These are phyloP conservation scores for Chymomyza amoena DNA, from an alignment of 2,888 invertebrate species.

Conservation along the genomic window DNA sequence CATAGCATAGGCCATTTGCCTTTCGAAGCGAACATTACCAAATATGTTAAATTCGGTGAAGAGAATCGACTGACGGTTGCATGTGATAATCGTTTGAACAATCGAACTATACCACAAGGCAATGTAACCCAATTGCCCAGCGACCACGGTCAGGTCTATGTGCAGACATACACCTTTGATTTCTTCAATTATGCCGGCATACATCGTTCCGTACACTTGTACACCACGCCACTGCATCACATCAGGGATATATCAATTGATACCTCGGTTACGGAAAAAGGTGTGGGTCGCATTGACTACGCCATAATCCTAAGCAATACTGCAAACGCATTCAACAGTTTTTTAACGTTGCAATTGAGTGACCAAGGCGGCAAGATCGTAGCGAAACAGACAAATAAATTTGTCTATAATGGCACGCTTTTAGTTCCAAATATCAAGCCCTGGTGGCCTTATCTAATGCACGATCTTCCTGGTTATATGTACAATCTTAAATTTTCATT, in stretches of 20 bases:
- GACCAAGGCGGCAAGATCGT: slow-evolving; percentile 81
- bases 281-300: slow-evolving; percentile 80
- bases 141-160: slow-evolving; percentile 81
- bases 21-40: slow-evolving; percentile 91
- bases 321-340: slow-evolving; percentile 52
- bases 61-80: slow-evolving; percentile 92
- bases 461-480: slow-evolving; percentile 88
- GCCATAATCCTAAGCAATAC: slow-evolving; percentile 68
- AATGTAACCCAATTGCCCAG: slow-evolving; percentile 81
- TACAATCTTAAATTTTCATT: slow-evolving; percentile 86
- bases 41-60: slow-evolving; percentile 82
- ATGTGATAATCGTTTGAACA: slow-evolving; percentile 93
- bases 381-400: slow-evolving; percentile 80
- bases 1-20: slow-evolving; percentile 98
- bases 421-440: slow-evolving; percentile 85
- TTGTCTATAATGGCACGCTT: slow-evolving; percentile 81
- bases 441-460: slow-evolving; percentile 98
- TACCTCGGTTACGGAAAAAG: slow-evolving; percentile 83
- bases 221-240: slow-evolving; percentile 89
- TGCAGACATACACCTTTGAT: slow-evolving; percentile 93
- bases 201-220: slow-evolving; percentile 93
- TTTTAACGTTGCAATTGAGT: slow-evolving; percentile 78
- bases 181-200: slow-evolving; percentile 99
- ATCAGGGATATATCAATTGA: slow-evolving; percentile 90
- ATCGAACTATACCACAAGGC: slow-evolving; percentile 95